phyloP scores from a whole-genome alignment of 2,797 vertebrate genomes.

The Telmatherina bonti region DNA sequence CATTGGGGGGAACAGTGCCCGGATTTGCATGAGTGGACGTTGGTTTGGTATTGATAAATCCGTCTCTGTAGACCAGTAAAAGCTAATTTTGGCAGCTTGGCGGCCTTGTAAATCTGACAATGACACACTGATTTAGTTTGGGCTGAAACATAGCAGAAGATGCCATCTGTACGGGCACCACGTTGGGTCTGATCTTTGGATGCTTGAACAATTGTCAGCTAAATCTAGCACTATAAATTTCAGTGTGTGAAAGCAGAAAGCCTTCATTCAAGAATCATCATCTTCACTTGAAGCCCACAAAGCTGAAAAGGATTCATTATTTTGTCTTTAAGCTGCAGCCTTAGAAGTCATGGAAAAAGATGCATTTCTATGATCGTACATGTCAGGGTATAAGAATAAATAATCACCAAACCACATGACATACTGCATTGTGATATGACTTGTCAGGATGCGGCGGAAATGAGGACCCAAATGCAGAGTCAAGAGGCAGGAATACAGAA shows the following conservation, averaged over 20 bases:
- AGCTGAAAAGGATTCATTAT: no score
- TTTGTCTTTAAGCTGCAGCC: slow-evolving; percentile 11
- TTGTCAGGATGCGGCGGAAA: no score
- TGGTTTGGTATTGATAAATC: background rate
- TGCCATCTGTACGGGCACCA: no score
- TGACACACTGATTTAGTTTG: background rate
- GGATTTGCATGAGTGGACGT: background rate
- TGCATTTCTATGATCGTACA: no score
- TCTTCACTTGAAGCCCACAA: no score
- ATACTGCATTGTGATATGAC: no score
- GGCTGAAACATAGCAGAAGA: background rate
- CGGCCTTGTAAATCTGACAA: background rate
- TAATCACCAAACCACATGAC: no score
- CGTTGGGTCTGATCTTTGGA: background rate
- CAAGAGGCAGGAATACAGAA: no score
- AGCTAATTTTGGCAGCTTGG: background rate
- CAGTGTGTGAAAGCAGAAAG: background rate
- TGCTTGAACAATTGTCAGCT: background rate
- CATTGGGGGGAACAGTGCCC: background rate
- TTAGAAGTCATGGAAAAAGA: background rate
- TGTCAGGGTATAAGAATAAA: no score
- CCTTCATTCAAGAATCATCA: background rate
- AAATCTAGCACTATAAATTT: background rate
- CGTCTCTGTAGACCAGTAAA: background rate
- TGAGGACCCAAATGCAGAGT: no score